A percentile compares a stretch with the other conserved stretches of the same genome.
Conservation (phyloP, 2,113 vertebrate species). For the Propithecus coquereli region DNA sequence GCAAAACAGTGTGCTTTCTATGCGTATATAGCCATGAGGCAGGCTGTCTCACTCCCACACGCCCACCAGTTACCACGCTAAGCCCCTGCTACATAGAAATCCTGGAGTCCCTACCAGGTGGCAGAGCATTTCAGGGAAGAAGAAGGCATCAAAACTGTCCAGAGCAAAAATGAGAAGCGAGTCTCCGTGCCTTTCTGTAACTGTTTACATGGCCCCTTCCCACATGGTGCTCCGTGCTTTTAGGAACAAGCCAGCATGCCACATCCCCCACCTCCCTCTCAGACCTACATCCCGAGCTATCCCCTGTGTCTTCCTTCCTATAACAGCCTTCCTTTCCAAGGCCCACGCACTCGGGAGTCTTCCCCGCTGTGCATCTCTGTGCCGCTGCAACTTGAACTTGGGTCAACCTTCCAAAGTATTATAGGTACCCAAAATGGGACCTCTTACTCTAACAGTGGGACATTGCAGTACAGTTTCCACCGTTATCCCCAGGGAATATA, state of each 20-base stretch:
- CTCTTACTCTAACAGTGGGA: neutral
- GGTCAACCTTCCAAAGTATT: neutral
- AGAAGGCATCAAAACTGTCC: neutral
- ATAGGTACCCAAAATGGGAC: neutral
- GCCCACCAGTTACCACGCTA: no score
- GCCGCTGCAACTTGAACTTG: neutral
- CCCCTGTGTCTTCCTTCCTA: neutral
- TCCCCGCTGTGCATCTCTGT: neutral
- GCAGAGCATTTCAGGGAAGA: neutral
- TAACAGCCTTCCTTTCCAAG: neutral
- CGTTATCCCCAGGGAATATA: neutral
- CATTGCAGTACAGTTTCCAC: neutral
- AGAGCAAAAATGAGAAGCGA: neutral
- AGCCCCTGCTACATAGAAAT: neutral
- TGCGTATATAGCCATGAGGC: neutral
- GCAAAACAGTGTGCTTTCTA: neutral
- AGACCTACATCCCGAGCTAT: no score
- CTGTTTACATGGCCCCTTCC: neutral
- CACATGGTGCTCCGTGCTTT: neutral
- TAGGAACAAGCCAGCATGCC: neutral
- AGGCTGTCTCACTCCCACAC: neutral
- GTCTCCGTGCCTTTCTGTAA: neutral
- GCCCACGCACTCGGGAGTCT: neutral
- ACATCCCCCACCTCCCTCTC: neutral
- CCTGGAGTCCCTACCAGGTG: neutral